Evolutionary conservation across 2,113 vertebrate genomes (phyloP).

Genomic region (Melanerpes aurifrons): DNA sequence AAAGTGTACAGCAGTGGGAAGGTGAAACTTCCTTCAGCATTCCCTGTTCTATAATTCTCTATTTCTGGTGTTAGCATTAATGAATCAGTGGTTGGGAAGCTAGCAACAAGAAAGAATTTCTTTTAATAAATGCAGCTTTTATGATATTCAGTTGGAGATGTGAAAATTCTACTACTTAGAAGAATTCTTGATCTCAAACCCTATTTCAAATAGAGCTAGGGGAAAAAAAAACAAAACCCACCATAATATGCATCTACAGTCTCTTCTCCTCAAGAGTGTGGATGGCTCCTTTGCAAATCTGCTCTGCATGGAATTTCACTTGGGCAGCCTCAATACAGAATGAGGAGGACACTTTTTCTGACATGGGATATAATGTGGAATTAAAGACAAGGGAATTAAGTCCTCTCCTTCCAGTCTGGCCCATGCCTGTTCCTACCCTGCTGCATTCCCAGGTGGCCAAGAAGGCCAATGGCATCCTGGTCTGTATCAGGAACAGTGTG

Average conservation of each 20-base stretch:
- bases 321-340: not conserved
- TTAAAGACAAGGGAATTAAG: not conserved
- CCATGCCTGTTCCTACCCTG: not conserved
- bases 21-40: not conserved
- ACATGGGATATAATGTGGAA: not conserved
- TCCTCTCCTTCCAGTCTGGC: not conserved
- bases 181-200: not conserved
- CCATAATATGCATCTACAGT: not conserved
- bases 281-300: not conserved
- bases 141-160: not conserved
- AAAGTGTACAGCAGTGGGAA: rapidly evolving
- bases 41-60: no score
- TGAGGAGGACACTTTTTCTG: not conserved
- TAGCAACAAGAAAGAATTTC: not conserved
- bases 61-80: not conserved
- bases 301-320: not conserved
- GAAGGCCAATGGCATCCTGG: no score
- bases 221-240: not conserved
- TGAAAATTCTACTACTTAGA: not conserved
- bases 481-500: no score
- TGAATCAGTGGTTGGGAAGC: not conserved
- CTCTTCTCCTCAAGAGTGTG: not conserved
- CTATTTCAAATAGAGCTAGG: not conserved
- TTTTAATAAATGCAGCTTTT: not conserved
- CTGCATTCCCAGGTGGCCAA: not conserved